A percentile compares a stretch with the other conserved stretches of the same genome.
Conservation (phyloP, 1,140 invertebrate species). For the Drosophila sucinea region DNA sequence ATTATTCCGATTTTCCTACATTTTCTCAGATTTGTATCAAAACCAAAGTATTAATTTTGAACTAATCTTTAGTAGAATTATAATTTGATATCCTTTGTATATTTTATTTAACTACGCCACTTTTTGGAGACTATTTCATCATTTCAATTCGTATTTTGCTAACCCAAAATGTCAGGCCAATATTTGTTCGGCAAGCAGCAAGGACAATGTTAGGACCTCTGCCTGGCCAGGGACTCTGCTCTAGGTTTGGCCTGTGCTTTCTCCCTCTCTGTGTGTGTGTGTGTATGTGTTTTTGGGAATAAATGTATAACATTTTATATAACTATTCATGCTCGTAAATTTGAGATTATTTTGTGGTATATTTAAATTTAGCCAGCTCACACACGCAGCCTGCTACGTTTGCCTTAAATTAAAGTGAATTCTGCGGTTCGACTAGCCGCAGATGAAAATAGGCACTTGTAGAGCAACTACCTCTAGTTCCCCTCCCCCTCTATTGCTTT, state of each 20-base stretch:
- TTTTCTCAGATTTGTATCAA: too few relatives aligned
- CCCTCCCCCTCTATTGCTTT: background rate
- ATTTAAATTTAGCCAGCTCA: conserved; percentile 68
- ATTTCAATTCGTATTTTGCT: conserved; percentile 29
- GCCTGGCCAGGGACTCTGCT: conserved; percentile 27
- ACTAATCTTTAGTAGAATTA: too few relatives aligned
- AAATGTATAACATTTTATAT: conserved; percentile 75
- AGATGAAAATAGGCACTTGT: conserved; percentile 64
- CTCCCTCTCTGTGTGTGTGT: conserved; percentile 20
- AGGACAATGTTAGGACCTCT: conserved; percentile 16
- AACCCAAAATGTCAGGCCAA: conserved; percentile 44
- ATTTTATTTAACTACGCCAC: conserved; percentile 32
- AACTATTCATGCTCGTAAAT: conserved; percentile 74
- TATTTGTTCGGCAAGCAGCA: conserved; percentile 35
- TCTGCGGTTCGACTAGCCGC: conserved; percentile 54
- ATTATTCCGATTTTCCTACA: too few relatives aligned
- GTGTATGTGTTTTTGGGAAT: conserved; percentile 53
- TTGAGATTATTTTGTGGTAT: conserved; percentile 71
- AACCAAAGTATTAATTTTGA: too few relatives aligned
- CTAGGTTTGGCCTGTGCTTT: background rate
- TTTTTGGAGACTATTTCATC: conserved; percentile 24
- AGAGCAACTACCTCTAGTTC: conserved; percentile 12
- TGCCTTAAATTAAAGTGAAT: conserved; percentile 57
- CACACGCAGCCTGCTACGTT: conserved; percentile 25
- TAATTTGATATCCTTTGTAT: background rate